A percentile compares a stretch with the other conserved stretches of the same genome.
Evolutionary conservation across 2,797 vertebrate species (phyloP).

Genomic region (Phylloscopus collybita): DNA sequence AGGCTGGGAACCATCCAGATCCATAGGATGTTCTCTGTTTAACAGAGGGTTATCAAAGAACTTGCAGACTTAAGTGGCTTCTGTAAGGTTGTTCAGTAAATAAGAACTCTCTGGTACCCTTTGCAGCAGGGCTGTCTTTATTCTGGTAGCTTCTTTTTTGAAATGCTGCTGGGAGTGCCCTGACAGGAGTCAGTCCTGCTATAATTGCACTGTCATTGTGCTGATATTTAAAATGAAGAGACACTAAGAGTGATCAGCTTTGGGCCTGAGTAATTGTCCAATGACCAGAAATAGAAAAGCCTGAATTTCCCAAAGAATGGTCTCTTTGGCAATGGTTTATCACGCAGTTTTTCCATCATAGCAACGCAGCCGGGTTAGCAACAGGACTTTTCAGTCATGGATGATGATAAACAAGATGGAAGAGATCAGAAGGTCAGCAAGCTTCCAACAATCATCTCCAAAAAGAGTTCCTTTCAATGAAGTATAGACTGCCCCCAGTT

Average conservation of each 20-base stretch:
- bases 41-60: neutral
- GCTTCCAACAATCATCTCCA: neutral
- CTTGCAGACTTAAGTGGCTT: neutral
- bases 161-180: neutral
- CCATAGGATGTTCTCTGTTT: neutral
- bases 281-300: constrained; percentile 39
- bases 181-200: neutral
- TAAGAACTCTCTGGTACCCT: neutral
- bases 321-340: neutral
- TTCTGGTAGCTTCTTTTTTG: neutral
- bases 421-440: constrained; percentile 27
- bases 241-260: neutral
- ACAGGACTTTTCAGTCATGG: neutral
- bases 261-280: neutral
- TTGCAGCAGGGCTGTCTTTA: neutral
- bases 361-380: constrained; percentile 30
- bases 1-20: neutral
- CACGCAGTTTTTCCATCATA: constrained; percentile 50
- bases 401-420: constrained; percentile 29
- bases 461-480: neutral
- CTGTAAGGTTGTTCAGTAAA: neutral
- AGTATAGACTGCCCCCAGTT: neutral
- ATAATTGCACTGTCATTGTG: neutral
- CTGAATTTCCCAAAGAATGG: constrained; percentile 22
- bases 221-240: neutral